Evolutionary conservation across 1,140 invertebrate species (phyloP).

Genomic region (Panagrolaimus sp.): DNA sequence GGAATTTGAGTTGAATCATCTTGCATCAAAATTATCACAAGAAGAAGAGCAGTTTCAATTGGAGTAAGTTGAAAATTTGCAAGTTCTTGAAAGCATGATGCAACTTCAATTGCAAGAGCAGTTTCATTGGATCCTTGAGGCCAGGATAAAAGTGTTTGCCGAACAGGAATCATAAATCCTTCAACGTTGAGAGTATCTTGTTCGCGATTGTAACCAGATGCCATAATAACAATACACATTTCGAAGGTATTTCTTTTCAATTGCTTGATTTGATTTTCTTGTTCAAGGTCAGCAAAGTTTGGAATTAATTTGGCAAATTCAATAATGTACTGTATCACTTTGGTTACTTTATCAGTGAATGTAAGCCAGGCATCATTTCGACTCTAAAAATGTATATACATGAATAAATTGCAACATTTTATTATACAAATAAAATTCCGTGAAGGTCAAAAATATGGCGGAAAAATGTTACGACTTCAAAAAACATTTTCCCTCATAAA

Average conservation of each 20-base stretch:
- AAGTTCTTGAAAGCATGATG: background rate
- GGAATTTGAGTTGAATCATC: background rate
- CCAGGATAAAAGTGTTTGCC: background rate
- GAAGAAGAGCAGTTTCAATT: background rate
- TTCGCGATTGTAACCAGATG: slow-evolving; percentile 22
- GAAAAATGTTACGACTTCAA: background rate
- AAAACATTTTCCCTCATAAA: background rate
- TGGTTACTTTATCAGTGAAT: slow-evolving; percentile 41
- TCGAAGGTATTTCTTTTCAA: slow-evolving; percentile 40
- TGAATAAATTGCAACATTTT: slow-evolving; percentile 19
- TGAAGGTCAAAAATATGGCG: background rate
- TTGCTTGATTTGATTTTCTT: slow-evolving; percentile 39
- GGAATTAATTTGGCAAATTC: slow-evolving; percentile 43
- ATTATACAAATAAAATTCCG: slow-evolving; percentile 6
- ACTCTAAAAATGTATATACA: slow-evolving; percentile 28
- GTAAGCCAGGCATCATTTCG: slow-evolving; percentile 40
- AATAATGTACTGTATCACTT: slow-evolving; percentile 47
- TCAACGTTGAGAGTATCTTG: background rate
- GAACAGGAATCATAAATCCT: background rate
- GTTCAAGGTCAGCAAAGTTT: slow-evolving; percentile 28
- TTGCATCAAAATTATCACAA: background rate
- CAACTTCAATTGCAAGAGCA: background rate
- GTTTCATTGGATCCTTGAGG: background rate
- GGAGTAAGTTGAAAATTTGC: background rate
- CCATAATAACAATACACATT: slow-evolving; percentile 36